Conservation (phyloP, 2,113 vertebrate species). For the Oostethus manadensis region DNA sequence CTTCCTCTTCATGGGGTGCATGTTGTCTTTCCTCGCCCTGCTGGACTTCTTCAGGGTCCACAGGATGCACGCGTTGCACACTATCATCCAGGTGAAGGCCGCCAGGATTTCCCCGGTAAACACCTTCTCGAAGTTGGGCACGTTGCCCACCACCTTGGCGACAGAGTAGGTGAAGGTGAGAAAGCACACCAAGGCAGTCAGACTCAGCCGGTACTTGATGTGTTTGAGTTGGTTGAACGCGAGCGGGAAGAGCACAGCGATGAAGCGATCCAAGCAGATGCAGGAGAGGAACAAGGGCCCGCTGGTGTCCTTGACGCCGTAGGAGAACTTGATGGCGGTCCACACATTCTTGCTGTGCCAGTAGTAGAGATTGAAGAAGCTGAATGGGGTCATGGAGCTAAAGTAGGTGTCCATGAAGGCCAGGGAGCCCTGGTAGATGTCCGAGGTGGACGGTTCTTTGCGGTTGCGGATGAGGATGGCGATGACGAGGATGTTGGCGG, state of each 20-base stretch:
- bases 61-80: slow-evolving; percentile 68
- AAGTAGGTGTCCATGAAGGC: slow-evolving; percentile 73
- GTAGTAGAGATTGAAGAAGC: slow-evolving; percentile 63
- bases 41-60: slow-evolving; percentile 65
- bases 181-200: slow-evolving; percentile 50
- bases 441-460: slow-evolving; percentile 67
- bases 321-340: slow-evolving; percentile 59
- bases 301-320: slow-evolving; percentile 71
- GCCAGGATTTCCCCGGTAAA: slow-evolving; percentile 67
- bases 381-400: slow-evolving; percentile 58
- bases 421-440: slow-evolving; percentile 69
- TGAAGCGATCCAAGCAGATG: slow-evolving; percentile 72
- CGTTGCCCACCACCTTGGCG: slow-evolving; percentile 59
- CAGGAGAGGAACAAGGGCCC: slow-evolving; percentile 72
- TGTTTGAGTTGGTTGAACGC: slow-evolving; percentile 61
- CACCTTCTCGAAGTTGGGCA: slow-evolving; percentile 69
- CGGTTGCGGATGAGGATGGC: slow-evolving; percentile 58
- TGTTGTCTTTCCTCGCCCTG: slow-evolving; percentile 63
- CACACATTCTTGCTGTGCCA: slow-evolving; percentile 58
- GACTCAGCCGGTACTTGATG: slow-evolving; percentile 60
- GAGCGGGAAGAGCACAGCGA: slow-evolving; percentile 72
- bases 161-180: slow-evolving; percentile 69
- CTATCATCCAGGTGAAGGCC: slow-evolving; percentile 66
- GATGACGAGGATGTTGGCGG: slow-evolving; percentile 69
- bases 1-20: slow-evolving; percentile 76